Conservation (phyloP, 2,888 invertebrate genomes). For the Pyrgus malvae region DNA sequence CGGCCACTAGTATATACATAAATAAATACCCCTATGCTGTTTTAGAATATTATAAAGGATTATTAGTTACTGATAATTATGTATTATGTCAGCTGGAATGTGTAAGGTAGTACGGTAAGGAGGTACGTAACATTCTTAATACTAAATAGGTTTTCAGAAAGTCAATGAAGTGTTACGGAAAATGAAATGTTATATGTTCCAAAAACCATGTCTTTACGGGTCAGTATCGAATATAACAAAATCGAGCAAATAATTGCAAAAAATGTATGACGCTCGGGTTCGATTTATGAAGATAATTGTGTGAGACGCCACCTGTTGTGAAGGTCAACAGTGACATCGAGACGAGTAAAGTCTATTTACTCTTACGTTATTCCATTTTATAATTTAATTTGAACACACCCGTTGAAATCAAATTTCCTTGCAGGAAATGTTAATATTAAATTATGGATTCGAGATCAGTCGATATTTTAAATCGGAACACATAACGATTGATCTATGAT, state of each 20-base stretch:
- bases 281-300: constrained; percentile 13
- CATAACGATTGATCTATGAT: too few relatives aligned
- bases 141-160: too few relatives aligned
- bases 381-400: background rate
- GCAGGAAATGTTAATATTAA: background rate
- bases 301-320: constrained; percentile 13
- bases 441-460: too few relatives aligned
- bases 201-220: background rate
- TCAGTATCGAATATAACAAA: background rate
- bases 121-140: too few relatives aligned
- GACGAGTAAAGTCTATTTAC: constrained; percentile 10
- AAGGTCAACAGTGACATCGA: constrained; percentile 17
- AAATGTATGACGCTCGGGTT: constrained; percentile 4
- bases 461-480: too few relatives aligned
- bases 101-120: too few relatives aligned
- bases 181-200: background rate
- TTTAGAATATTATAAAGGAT: too few relatives aligned
- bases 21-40: too few relatives aligned
- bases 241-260: background rate
- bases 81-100: too few relatives aligned
- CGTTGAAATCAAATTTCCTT: background rate
- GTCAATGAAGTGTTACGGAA: background rate
- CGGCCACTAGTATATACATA: too few relatives aligned
- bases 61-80: too few relatives aligned
- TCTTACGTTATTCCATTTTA: background rate